Conservation (phyloP, 2,888 invertebrate species). For the Nineta flava region DNA sequence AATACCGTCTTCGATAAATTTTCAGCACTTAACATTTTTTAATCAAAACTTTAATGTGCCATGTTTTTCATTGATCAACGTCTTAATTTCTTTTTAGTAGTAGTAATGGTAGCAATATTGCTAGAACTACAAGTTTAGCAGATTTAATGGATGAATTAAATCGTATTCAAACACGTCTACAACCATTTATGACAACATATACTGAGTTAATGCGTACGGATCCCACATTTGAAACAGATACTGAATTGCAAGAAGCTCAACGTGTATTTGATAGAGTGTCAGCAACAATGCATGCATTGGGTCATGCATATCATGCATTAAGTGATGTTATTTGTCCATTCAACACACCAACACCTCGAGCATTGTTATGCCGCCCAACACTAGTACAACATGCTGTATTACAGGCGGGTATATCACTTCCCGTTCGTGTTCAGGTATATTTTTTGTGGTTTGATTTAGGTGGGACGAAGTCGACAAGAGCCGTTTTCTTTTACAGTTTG, state of each 20-base stretch:
- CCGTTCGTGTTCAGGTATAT: constrained; percentile 41
- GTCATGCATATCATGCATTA: constrained; percentile 77
- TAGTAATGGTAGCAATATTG: constrained; percentile 13
- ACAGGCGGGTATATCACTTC: constrained; percentile 45
- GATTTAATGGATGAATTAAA: constrained; percentile 36
- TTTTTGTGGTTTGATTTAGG: neutral
- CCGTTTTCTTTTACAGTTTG: neutral
- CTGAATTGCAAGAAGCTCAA: constrained; percentile 39
- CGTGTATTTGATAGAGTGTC: constrained; percentile 56
- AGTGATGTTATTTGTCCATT: constrained; percentile 72
- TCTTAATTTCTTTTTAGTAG: constrained; percentile 5
- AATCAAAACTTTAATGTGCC: no score
- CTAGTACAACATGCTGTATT: constrained; percentile 51
- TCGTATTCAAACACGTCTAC: constrained; percentile 38
- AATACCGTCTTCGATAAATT: no score
- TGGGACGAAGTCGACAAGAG: neutral
- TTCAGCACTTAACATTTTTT: no score
- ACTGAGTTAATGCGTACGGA: constrained; percentile 43
- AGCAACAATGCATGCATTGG: constrained; percentile 67
- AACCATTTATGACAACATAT: constrained; percentile 49
- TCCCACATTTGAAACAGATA: constrained; percentile 28
- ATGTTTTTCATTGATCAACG: no score
- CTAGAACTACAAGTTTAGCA: constrained; percentile 35
- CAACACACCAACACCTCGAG: constrained; percentile 47
- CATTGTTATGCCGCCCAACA: constrained; percentile 53